These are phyloP conservation scores for Zaprionus ornatus DNA, from an alignment of 1,140 invertebrate species.

Conservation along the genomic window DNA sequence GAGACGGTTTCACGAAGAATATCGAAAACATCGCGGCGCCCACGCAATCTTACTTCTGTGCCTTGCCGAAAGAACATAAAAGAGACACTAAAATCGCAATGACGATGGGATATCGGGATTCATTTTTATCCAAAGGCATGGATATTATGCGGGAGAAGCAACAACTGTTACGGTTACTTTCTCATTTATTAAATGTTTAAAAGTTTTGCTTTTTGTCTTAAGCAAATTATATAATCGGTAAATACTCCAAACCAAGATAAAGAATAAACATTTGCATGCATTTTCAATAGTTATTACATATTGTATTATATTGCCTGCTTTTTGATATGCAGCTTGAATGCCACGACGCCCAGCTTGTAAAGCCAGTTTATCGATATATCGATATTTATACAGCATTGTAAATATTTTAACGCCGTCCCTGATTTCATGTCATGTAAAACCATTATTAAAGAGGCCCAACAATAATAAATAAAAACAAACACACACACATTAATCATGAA, in stretches of 20 bases:
- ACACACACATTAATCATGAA: slow-evolving; percentile 15
- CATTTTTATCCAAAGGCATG: neutral
- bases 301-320: too few species aligned
- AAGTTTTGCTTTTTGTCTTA: neutral
- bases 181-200: neutral
- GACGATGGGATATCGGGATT: neutral
- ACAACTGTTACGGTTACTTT: neutral
- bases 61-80: slow-evolving; percentile 25
- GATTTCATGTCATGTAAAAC: slow-evolving; percentile 5
- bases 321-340: too few species aligned
- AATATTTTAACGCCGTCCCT: slow-evolving; percentile 3
- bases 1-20: neutral
- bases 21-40: slow-evolving; percentile 17
- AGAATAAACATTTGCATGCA: neutral
- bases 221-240: neutral
- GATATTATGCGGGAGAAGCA: neutral
- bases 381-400: neutral
- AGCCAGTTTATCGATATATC: neutral
- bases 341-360: neutral
- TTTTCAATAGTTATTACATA: too few species aligned
- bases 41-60: slow-evolving; percentile 35
- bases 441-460: slow-evolving; percentile 30
- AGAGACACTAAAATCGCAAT: slow-evolving; percentile 9
- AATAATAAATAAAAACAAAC: neutral
- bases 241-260: rapidly evolving